Conservation (phyloP, 2,888 invertebrate genomes). For the Yponomeuta cagnagella region DNA sequence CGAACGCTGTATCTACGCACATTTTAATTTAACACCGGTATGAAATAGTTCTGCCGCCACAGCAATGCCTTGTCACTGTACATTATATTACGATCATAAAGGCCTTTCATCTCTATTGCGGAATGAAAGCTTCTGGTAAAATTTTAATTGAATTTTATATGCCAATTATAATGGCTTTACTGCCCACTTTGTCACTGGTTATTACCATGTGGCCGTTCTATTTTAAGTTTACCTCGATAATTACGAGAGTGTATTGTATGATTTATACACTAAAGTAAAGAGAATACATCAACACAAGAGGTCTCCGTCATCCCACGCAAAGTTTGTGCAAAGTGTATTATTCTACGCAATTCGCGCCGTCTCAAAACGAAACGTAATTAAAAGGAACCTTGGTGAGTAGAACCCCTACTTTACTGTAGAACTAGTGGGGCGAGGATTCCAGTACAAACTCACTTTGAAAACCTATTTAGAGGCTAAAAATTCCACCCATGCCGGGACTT, state of each 20-base stretch:
- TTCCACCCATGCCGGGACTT: no score
- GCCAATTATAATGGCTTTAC: neutral
- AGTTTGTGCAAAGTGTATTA: neutral
- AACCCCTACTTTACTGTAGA: no score
- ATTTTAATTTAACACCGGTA: conserved; percentile 12
- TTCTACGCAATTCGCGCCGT: neutral
- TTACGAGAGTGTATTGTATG: neutral
- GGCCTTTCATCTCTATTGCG: neutral
- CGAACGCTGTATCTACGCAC: conserved; percentile 6
- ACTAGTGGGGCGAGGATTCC: neutral
- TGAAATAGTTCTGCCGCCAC: conserved; percentile 7
- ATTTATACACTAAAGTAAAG: neutral
- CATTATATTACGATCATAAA: neutral
- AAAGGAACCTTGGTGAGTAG: neutral
- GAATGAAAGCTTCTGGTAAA: neutral
- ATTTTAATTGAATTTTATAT: conserved; percentile 2
- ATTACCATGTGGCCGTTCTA: neutral
- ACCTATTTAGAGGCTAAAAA: no score
- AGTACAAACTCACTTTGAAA: neutral
- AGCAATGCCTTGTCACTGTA: neutral
- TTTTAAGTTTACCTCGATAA: neutral
- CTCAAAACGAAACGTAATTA: neutral
- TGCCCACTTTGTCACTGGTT: neutral
- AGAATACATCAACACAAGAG: conserved; percentile 5
- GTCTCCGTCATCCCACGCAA: neutral